Percentiles rank a stretch among this genome's conserved stretches.
phyloP scores from a whole-genome alignment of 2,888 invertebrate genomes.

The Agriopis marginaria region DNA sequence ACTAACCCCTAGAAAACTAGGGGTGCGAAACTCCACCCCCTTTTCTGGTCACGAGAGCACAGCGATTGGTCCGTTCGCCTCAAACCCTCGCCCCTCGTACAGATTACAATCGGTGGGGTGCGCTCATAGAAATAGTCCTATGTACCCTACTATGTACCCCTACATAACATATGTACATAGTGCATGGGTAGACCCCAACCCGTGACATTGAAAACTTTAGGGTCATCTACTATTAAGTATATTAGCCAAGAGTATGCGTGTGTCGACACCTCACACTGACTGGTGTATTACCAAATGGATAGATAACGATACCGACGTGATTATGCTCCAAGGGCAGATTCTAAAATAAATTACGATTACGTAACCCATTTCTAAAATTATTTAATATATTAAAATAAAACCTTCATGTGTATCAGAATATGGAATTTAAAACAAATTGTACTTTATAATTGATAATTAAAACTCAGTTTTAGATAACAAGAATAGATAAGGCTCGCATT shows the following conservation, averaged over 20 bases:
- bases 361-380: slow-evolving; percentile 1
- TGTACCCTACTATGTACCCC: slow-evolving; percentile 73
- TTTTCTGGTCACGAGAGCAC: slow-evolving; percentile 85
- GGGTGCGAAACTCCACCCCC: slow-evolving; percentile 86
- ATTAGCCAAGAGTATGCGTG: slow-evolving; percentile 10
- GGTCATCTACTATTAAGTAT: slow-evolving; percentile 36
- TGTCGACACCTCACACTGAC: neutral
- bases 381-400: slow-evolving; percentile 7
- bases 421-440: slow-evolving; percentile 4
- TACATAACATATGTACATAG: slow-evolving; percentile 73
- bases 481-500: neutral
- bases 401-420: neutral
- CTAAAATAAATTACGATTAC: neutral
- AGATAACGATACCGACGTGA: neutral
- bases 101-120: slow-evolving; percentile 86
- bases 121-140: slow-evolving; percentile 85
- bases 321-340: slow-evolving; percentile 7
- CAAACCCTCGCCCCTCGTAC: slow-evolving; percentile 81
- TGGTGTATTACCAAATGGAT: neutral
- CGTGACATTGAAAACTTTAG: slow-evolving; percentile 77
- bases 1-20: slow-evolving; percentile 87
- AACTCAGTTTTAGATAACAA: neutral
- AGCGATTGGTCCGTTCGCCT: slow-evolving; percentile 82
- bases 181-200: slow-evolving; percentile 72
- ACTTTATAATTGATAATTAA: slow-evolving; percentile 8